A percentile compares a stretch with the other conserved stretches of the same genome.
Conservation (phyloP, 1,140 invertebrate genomes). For the Dendrolimus punctatus region DNA sequence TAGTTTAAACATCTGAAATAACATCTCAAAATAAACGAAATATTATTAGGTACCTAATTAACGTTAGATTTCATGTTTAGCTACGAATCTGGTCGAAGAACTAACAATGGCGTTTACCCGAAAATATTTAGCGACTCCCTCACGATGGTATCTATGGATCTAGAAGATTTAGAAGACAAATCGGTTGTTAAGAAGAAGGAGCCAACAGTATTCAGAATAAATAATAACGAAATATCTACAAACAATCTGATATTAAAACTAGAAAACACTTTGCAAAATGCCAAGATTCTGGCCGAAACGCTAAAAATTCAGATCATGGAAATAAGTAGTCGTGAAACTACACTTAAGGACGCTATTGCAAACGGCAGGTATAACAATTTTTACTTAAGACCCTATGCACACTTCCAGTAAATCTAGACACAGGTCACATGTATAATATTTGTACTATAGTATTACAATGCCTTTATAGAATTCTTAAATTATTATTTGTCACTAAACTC, state of each 20-base stretch:
- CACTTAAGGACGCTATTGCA: constrained; percentile 39
- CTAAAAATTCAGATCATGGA: constrained; percentile 31
- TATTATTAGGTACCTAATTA: too few relatives aligned
- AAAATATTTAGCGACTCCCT: not conserved
- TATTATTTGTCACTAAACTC: too few relatives aligned
- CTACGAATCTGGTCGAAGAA: not conserved
- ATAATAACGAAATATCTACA: constrained; percentile 5
- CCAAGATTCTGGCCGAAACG: constrained; percentile 25
- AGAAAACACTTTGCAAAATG: constrained; percentile 27
- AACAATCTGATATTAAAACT: constrained; percentile 19
- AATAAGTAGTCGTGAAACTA: constrained; percentile 21
- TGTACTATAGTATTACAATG: too few relatives aligned
- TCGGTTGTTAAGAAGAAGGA: not conserved
- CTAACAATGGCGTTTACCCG: not conserved
- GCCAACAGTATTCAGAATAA: not conserved
- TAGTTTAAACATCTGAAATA: too few relatives aligned
- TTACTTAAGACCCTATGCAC: too few relatives aligned
- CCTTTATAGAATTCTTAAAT: too few relatives aligned
- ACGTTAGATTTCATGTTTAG: not conserved
- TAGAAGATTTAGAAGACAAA: not conserved
- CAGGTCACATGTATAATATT: too few relatives aligned
- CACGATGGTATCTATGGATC: not conserved
- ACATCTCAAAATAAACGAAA: too few relatives aligned
- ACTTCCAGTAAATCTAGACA: too few relatives aligned
- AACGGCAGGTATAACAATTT: constrained; percentile 33